Base-by-base conservation (phyloP, 2,113 vertebrate genomes). In the Myiopsitta monachus region DNA sequence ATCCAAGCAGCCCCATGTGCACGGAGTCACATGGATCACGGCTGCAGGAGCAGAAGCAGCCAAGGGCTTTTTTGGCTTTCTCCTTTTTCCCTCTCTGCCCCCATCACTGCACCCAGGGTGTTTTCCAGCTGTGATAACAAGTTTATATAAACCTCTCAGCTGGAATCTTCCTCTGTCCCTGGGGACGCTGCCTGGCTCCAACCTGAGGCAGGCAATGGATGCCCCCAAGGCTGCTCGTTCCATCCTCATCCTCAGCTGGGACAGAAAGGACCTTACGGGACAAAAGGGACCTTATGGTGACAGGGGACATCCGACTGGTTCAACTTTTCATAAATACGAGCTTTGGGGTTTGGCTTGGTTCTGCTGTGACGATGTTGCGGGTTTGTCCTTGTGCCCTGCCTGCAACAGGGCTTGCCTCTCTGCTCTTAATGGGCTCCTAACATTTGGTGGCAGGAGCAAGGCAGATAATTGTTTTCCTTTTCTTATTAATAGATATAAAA, bases 401-500 rank as follows among this genome's bases (percentile, higher is more conserved):
- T 24, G 44, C 5, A 1, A 1, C 81, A 21, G 69, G 46, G 52
- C 77, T 81, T 63, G 16, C 69, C n/a, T 49, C 89, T 49, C 70
- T 1, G 0, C 80, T 51, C 62, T 36, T 87, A 83, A 72, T 81
- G 92, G 54, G 88, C 64, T 94, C 80, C 86, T 41, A 36, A 44
- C 6, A 0, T 83, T 92, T 38, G 62, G 69, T 90, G 57, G 69
- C n/a, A 64, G 90, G 73, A 92, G 39, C 67, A 46, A 90, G 62
- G 85, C 90, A 92, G 92, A n/a, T 78, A 78, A 78, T 83, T 95
- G 91, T 94, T 94, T 93, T 88, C 88, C 62, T 94, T 94, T 93
- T 39, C 81, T 93, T 94, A 87, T 95, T 94, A 97, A 93, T 84
- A 95, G 87, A 73, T 84, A 84, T 84, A 82, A 95, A 95, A 79